Evolutionary conservation across 92 coral and sea anemone species (phyloP).

Genomic region (Epizoanthus rinbou): DNA sequence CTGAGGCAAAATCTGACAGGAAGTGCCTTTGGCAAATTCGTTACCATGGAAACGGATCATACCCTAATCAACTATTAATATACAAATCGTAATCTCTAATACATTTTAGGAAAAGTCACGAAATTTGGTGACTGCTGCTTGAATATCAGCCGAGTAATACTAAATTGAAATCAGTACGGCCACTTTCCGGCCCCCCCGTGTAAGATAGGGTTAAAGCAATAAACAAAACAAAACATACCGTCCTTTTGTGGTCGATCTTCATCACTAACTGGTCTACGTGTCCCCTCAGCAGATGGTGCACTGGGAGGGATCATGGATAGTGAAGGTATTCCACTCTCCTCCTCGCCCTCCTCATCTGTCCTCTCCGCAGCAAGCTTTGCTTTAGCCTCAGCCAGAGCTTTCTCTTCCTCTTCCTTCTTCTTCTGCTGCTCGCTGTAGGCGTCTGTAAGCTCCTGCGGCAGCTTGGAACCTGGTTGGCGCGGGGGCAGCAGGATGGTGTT

Average conservation of each 20-base stretch:
- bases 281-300: slow-evolving; percentile 36
- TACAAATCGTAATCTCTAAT: no score
- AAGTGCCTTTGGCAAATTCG: no score
- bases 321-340: slow-evolving; percentile 44
- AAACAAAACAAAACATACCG: neutral
- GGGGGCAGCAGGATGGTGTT: slow-evolving; percentile 97
- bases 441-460: slow-evolving; percentile 81
- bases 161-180: no score
- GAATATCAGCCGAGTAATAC: no score
- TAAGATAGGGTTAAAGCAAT: no score
- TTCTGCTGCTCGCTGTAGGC: slow-evolving; percentile 84
- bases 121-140: no score
- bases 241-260: slow-evolving; percentile 21
- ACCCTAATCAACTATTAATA: no score
- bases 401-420: slow-evolving; percentile 87
- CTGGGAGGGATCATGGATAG: slow-evolving; percentile 66
- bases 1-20: no score
- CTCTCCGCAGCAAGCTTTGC: slow-evolving; percentile 68
- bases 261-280: slow-evolving; percentile 51
- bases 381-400: slow-evolving; percentile 81
- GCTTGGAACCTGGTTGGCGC: slow-evolving; percentile 85
- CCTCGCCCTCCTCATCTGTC: slow-evolving; percentile 59
- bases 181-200: no score
- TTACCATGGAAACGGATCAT: no score
- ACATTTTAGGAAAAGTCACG: no score